Conservation (phyloP, 1,140 invertebrate genomes). For the Drosophila navojoa region DNA sequence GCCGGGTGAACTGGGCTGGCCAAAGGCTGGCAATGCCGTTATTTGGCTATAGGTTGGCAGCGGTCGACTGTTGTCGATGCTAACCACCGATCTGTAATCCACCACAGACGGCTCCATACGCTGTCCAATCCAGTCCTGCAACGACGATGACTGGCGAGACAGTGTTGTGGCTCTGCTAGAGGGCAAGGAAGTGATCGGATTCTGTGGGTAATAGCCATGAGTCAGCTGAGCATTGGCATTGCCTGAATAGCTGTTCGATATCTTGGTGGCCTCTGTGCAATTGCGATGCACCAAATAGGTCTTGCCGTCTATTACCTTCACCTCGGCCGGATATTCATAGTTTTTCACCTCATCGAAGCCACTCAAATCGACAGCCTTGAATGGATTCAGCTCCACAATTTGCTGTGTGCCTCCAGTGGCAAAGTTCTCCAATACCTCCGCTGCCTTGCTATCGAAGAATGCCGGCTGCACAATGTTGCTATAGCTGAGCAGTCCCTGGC, state of each 20-base stretch:
- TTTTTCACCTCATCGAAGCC: conserved; percentile 76
- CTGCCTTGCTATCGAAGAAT: conserved; percentile 73
- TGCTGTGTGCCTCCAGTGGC: conserved; percentile 43
- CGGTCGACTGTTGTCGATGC: conserved; percentile 26
- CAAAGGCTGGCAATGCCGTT: conserved; percentile 21
- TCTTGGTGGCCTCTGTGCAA: conserved; percentile 69
- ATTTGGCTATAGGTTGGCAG: conserved; percentile 24
- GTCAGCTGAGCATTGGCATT: conserved; percentile 21
- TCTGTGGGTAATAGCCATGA: conserved; percentile 17
- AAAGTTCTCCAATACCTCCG: conserved; percentile 51
- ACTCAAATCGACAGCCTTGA: conserved; percentile 64
- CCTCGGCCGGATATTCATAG: conserved; percentile 74
- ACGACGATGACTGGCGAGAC: conserved; percentile 48
- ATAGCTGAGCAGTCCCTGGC: conserved; percentile 58
- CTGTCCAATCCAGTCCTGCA: conserved; percentile 64
- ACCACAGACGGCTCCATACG: conserved; percentile 69
- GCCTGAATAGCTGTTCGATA: conserved; percentile 40
- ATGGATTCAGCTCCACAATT: conserved; percentile 48
- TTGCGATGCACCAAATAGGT: conserved; percentile 78
- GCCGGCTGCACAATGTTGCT: conserved; percentile 63
- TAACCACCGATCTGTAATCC: conserved; percentile 66
- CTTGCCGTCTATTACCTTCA: conserved; percentile 76
- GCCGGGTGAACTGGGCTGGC: conserved; percentile 27
- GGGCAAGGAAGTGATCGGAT: conserved; percentile 16
- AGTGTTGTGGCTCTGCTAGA: conserved; percentile 30